Base-by-base conservation (phyloP, 2,797 vertebrate genomes). In the Falco columbarius region DNA sequence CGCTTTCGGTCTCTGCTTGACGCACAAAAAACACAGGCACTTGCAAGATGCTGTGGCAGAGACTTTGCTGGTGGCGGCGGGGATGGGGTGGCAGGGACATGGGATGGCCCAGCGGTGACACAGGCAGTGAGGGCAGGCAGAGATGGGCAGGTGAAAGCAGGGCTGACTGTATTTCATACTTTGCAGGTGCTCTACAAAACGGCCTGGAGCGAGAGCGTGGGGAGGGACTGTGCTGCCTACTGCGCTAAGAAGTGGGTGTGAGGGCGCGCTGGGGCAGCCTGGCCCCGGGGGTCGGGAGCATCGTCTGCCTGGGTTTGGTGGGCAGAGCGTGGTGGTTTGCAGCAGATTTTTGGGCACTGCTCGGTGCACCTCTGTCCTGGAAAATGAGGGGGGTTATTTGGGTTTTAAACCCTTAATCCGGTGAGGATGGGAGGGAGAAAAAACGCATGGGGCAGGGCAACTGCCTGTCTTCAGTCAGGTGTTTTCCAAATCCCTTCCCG, bases 191-290 rank as follows among this genome's bases (percentile, higher is more conserved):
- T 99, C 92, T 99, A 99, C 98, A 99, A 99, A 98, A 99, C 99
- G 0, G 99, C 99, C 7, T 99, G 99, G 99, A 99, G 99, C 6
- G 99, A 99, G 97, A 99, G 99, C 27, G 94, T 99, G 58, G 99
- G 98, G 19, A 97, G 99, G 88, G 99, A 99, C 98, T 99, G 99
- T 49, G 84, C 98, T 0, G 98, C 99, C 1, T 99, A 98, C 97
- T 99, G 99, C 2, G 99, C 99, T 19, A 99, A 99, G 96, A 99
- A 99, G 99, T 99, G 95, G 97, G 99, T 97, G 93, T 27, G 42
- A 7, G 70, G 47, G 4, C 1, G 3, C 38, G n/a, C 38, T 8
- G 58, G 59, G 42, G 23, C 80, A n/a, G 74, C 62, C 32, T 2
- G 1, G 18, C 14, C 62, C 36, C 0, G 6, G 81, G n/a, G 68